These are phyloP conservation scores for Psittacula derbiana DNA, from an alignment of 2,797 vertebrate species.

Conservation along the genomic window DNA sequence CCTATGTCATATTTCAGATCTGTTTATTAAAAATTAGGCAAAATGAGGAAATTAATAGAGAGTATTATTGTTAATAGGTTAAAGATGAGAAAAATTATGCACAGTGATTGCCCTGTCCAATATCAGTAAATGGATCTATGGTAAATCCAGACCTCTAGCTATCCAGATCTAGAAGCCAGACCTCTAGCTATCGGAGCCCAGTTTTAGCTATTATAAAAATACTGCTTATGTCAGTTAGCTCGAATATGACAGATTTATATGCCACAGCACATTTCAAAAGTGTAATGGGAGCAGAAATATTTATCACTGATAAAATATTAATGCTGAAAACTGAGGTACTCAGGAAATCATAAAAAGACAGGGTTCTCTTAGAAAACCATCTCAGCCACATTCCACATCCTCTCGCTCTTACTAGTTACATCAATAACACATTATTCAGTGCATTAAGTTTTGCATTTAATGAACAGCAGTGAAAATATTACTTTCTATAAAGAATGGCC, in stretches of 20 bases:
- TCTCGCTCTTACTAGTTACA: neutral
- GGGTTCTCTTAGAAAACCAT: neutral
- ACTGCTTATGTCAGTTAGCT: neutral
- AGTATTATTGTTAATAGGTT: neutral
- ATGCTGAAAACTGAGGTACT: neutral
- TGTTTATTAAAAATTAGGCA: neutral
- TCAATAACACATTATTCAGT: neutral
- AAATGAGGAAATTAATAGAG: neutral
- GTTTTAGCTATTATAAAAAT: neutral
- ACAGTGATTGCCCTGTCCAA: neutral
- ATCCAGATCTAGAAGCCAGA: neutral
- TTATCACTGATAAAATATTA: constrained; percentile 9
- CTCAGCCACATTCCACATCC: neutral
- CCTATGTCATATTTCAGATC: neutral
- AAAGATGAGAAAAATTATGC: neutral
- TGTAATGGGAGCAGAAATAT: neutral
- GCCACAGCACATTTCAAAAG: neutral
- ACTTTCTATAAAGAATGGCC: neutral
- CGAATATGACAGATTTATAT: neutral
- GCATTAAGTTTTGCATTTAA: neutral
- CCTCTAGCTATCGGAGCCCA: neutral
- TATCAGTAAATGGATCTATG: neutral
- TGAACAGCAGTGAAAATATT: neutral
- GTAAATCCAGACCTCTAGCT: neutral
- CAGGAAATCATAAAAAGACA: neutral